phyloP scores from a whole-genome alignment of 1,140 invertebrate species.

The Drosophila kanapiae region DNA sequence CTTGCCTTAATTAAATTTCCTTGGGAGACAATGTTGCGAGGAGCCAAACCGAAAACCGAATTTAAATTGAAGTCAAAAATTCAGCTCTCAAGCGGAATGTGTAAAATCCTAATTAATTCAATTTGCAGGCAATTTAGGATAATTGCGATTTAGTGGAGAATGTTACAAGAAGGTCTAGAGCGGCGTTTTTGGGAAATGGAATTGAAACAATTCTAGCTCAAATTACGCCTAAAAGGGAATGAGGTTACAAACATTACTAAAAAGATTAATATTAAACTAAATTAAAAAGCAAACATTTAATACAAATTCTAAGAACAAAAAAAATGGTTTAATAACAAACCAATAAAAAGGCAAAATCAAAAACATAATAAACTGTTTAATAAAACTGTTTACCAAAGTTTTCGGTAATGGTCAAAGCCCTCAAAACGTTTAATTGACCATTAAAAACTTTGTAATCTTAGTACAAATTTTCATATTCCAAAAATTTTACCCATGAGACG shows the following conservation, averaged over 20 bases:
- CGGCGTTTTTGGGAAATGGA: not conserved
- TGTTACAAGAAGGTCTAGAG: not conserved
- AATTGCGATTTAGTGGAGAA: constrained; percentile 25
- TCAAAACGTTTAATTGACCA: constrained; percentile 23
- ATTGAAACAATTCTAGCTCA: not conserved
- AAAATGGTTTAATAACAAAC: not conserved
- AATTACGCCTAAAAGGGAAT: not conserved
- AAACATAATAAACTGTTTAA: not conserved
- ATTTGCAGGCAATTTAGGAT: constrained; percentile 26
- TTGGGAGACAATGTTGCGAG: constrained; percentile 20
- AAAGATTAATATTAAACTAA: not conserved
- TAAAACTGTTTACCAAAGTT: constrained; percentile 4
- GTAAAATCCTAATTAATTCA: constrained; percentile 43
- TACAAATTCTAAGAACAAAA: not conserved
- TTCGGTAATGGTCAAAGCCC: constrained; percentile 11
- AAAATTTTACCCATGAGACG: constrained; percentile 5
- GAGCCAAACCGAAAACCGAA: constrained; percentile 1
- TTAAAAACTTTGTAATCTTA: constrained; percentile 31
- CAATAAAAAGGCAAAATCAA: no score
- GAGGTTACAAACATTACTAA: not conserved
- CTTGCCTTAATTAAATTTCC: constrained; percentile 49
- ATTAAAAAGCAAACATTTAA: not conserved
- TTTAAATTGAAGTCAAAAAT: constrained; percentile 27
- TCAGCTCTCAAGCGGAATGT: constrained; percentile 27
- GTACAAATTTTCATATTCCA: constrained; percentile 16